Percentiles rank a stretch among this genome's conserved stretches.
Conservation (phyloP, 1,140 invertebrate species). For the Drosophila bipectinata region DNA sequence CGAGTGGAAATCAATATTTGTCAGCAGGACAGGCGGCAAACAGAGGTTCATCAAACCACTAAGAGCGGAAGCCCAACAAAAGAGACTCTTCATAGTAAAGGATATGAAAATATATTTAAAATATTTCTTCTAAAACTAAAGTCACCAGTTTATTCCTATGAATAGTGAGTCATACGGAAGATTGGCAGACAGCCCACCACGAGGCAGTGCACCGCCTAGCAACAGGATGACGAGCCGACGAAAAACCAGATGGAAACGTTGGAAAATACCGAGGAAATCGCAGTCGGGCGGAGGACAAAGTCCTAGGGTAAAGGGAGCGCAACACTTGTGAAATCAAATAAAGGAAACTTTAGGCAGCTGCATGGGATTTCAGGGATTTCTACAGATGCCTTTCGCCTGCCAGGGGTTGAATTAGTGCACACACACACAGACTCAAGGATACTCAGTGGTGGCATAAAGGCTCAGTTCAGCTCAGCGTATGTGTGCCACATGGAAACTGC, state of each 20-base stretch:
- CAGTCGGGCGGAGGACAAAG: conserved; percentile 9
- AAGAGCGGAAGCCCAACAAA: conserved; percentile 11
- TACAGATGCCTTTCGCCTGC: conserved; percentile 9
- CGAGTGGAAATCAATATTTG: conserved; percentile 69
- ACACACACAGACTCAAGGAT: conserved; percentile 1
- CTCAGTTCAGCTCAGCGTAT: conserved; percentile 41
- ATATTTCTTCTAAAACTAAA: too few relatives aligned
- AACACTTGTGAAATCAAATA: conserved; percentile 78
- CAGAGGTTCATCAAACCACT: conserved; percentile 21
- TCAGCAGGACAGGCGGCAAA: conserved; percentile 1
- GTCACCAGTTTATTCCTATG: background rate
- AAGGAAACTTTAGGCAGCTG: conserved; percentile 67
- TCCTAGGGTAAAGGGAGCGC: conserved; percentile 26
- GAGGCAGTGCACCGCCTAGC: conserved; percentile 52
- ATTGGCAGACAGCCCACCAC: conserved; percentile 20
- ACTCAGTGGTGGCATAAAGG: conserved; percentile 29
- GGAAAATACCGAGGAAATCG: conserved; percentile 25
- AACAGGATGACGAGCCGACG: conserved; percentile 49
- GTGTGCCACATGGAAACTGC: conserved; percentile 75
- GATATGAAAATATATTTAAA: background rate
- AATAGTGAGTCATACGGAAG: conserved; percentile 7
- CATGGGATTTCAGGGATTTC: conserved; percentile 60
- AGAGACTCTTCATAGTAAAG: background rate
- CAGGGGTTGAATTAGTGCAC: conserved; percentile 61
- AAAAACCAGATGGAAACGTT: conserved; percentile 12